Evolutionary conservation across 2,888 invertebrate genomes (phyloP).

Genomic region (Rhogogaster chlorosoma): DNA sequence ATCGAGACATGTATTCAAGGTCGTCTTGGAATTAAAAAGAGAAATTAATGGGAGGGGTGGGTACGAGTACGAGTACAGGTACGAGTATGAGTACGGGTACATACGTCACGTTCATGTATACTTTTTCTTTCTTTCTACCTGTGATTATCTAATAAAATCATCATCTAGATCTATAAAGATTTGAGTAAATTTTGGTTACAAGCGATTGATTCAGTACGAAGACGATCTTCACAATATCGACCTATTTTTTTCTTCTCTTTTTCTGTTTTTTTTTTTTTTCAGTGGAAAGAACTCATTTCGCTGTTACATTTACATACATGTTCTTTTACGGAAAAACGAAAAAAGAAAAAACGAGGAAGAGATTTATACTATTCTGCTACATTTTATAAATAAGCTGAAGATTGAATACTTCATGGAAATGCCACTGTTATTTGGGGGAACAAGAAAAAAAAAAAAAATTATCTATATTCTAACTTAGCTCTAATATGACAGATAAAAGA

Average conservation of each 20-base stretch:
- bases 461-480: not conserved
- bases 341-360: not conserved
- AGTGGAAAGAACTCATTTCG: not conserved
- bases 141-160: slow-evolving; percentile 23
- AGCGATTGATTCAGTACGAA: slow-evolving; percentile 14
- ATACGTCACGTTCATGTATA: not conserved
- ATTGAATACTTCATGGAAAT: slow-evolving; percentile 46
- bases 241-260: not conserved
- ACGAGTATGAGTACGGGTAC: not conserved
- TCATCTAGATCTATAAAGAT: slow-evolving; percentile 49
- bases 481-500: not conserved
- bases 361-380: not conserved
- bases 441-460: not conserved
- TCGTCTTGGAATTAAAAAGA: slow-evolving; percentile 59
- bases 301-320: not conserved
- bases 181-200: slow-evolving; percentile 38
- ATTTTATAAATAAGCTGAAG: slow-evolving; percentile 38
- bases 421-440: slow-evolving; percentile 15
- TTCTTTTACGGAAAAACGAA: not conserved
- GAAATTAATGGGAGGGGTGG: slow-evolving; percentile 53
- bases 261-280: not conserved
- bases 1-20: slow-evolving; percentile 58
- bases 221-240: slow-evolving; percentile 9
- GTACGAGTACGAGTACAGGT: too few relatives aligned
- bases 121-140: not conserved